A percentile compares a stretch with the other conserved stretches of the same genome.
Evolutionary conservation across 2,797 vertebrate genomes (phyloP).

Genomic region (Acanthiza pusilla): DNA sequence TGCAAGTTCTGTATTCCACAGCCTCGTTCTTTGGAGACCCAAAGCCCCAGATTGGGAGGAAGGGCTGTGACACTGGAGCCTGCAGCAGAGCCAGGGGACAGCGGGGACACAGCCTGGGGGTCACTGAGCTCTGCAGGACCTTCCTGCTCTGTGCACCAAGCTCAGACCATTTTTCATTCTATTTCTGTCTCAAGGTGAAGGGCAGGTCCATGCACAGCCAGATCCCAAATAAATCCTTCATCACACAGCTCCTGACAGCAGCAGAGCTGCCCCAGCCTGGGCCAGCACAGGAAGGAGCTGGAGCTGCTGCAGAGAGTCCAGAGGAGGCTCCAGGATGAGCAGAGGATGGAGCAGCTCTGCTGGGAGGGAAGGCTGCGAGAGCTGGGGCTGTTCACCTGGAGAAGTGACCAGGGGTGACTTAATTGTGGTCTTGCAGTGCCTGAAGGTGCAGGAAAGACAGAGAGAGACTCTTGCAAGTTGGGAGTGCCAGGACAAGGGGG

Average conservation of each 20-base stretch:
- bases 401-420: background rate
- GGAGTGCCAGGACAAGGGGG: accelerated
- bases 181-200: background rate
- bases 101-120: background rate
- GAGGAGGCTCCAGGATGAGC: background rate
- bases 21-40: background rate
- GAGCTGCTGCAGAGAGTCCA: background rate
- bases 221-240: background rate
- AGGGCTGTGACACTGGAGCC: background rate
- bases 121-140: background rate
- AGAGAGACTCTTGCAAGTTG: accelerated
- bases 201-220: background rate
- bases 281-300: background rate
- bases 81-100: background rate
- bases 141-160: background rate
- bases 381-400: background rate
- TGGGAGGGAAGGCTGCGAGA: background rate
- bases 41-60: background rate
- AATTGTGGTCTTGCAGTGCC: accelerated
- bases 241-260: background rate
- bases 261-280: background rate
- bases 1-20: background rate
- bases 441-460: background rate
- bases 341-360: background rate
- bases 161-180: background rate